A percentile compares a stretch with the other conserved stretches of the same genome.
Evolutionary conservation across 2,888 invertebrate genomes (phyloP).

Genomic region (Subacronicta megacephala): DNA sequence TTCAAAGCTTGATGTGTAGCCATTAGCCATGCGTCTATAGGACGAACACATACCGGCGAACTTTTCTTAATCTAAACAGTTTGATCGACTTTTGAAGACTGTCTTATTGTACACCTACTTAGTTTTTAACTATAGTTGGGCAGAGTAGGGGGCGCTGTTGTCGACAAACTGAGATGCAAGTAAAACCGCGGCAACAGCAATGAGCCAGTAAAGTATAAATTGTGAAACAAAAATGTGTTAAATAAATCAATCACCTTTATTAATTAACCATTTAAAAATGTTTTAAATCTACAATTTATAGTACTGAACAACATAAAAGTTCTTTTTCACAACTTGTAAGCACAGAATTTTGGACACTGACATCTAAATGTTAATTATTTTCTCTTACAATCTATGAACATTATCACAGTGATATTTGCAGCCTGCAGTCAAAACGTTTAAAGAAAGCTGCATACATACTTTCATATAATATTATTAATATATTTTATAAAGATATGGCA

Average conservation of each 20-base stretch:
- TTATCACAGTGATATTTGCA: conserved; percentile 65
- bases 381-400: conserved; percentile 57
- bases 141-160: too few species aligned
- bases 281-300: conserved; percentile 32
- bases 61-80: too few species aligned
- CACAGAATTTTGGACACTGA: conserved; percentile 29
- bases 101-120: too few species aligned
- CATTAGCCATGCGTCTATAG: too few species aligned
- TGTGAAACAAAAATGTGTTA: conserved; percentile 14
- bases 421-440: conserved; percentile 34
- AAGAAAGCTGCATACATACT: conserved; percentile 35
- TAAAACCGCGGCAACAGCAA: too few species aligned
- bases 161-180: too few species aligned
- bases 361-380: conserved; percentile 39
- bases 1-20: too few species aligned
- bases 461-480: conserved; percentile 5
- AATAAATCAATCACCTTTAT: conserved; percentile 45
- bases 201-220: too few species aligned
- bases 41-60: too few species aligned
- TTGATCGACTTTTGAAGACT: too few species aligned
- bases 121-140: too few species aligned
- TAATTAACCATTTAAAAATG: conserved; percentile 25
- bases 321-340: conserved; percentile 23
- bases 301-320: conserved; percentile 25
- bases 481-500: conserved; percentile 20